phyloP scores from a whole-genome alignment of 2,888 invertebrate genomes.

The Tipula unca region DNA sequence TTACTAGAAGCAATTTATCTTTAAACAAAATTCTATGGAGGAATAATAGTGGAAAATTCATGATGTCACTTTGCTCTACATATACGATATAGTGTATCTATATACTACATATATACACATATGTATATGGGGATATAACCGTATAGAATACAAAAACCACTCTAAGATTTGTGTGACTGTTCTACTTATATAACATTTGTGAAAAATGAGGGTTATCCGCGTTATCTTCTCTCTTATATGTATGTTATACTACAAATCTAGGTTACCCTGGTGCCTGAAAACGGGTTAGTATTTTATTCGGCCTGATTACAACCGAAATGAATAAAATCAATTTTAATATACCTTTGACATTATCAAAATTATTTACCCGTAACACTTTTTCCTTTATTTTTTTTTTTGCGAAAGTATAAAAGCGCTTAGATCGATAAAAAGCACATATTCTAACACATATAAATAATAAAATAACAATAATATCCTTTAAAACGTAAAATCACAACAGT shows the following conservation, averaged over 20 bases:
- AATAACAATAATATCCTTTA: slow-evolving; percentile 8
- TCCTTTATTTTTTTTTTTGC: not conserved
- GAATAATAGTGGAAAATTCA: not conserved
- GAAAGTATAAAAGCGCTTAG: not conserved
- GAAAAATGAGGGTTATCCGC: not conserved
- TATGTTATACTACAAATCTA: not conserved
- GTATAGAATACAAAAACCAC: too few species aligned
- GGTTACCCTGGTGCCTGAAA: not conserved
- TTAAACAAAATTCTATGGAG: not conserved
- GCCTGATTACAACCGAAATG: not conserved
- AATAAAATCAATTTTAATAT: not conserved
- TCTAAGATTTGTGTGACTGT: not conserved
- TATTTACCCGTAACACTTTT: not conserved
- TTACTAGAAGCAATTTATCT: slow-evolving; percentile 14
- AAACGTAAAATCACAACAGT: not conserved
- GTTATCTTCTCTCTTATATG: not conserved
- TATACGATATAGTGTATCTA: not conserved
- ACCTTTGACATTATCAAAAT: slow-evolving; percentile 8
- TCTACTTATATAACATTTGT: not conserved
- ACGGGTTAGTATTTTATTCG: slow-evolving; percentile 3
- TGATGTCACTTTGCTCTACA: not conserved
- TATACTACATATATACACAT: not conserved
- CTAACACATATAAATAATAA: not conserved
- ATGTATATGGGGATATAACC: too few species aligned
- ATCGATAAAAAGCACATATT: not conserved